These are phyloP conservation scores for Acanthosepion esculentum DNA, from an alignment of 2,888 invertebrate species.

Conservation along the genomic window DNA sequence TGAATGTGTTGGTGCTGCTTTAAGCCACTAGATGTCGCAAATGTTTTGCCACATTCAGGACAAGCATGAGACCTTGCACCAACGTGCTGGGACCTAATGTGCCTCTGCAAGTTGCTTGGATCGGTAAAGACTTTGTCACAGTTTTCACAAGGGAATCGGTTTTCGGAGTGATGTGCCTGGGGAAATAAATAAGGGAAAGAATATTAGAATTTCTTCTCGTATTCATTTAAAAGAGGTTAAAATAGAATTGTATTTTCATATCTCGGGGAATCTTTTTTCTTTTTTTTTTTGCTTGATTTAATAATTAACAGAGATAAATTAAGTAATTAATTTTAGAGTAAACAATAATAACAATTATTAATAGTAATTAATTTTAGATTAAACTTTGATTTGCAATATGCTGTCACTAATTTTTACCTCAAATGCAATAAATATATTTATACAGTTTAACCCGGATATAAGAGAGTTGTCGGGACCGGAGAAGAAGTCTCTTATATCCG, in stretches of 20 bases:
- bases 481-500: no score
- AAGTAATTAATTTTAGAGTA: no score
- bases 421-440: no score
- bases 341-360: no score
- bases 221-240: neutral
- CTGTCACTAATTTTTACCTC: no score
- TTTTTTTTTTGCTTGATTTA: no score
- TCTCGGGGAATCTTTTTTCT: no score
- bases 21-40: conserved; percentile 96
- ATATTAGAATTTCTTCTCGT: neutral
- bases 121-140: conserved; percentile 84
- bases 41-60: conserved; percentile 97
- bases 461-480: no score
- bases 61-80: conserved; percentile 98
- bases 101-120: conserved; percentile 95
- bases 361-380: no score
- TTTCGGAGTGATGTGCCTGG: conserved; percentile 59
- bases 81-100: conserved; percentile 95
- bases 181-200: neutral
- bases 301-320: no score
- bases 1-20: conserved; percentile 99
- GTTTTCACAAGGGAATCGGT: conserved; percentile 94
- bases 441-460: no score
- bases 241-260: neutral
- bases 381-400: no score